phyloP scores from a whole-genome alignment of 2,113 vertebrate genomes.

The Apteryx owenii region DNA sequence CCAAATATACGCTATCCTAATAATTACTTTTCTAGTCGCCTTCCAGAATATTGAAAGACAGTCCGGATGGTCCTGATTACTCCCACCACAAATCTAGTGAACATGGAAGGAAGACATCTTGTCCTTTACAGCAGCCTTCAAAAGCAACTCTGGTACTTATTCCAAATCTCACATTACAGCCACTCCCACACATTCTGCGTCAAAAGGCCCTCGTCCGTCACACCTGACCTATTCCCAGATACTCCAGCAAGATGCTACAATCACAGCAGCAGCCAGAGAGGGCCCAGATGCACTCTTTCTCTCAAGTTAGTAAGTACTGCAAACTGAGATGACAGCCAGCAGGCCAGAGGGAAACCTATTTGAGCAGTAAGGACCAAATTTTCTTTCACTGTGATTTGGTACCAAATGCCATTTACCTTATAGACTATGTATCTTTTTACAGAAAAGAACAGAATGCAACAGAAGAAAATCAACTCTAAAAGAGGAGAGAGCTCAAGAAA shows the following conservation, averaged over 20 bases:
- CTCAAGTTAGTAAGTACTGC: neutral
- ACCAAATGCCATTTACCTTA: neutral
- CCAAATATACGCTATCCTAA: neutral
- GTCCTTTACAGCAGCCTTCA: slow-evolving; percentile 4
- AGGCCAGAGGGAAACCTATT: neutral
- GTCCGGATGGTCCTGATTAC: neutral
- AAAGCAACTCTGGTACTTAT: neutral
- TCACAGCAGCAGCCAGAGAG: neutral
- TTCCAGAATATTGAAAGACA: neutral
- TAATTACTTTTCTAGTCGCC: neutral
- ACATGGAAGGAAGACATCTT: neutral
- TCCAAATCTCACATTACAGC: slow-evolving; percentile 43
- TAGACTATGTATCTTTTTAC: fast-evolving
- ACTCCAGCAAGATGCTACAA: slow-evolving; percentile 49
- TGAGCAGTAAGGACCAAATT: fast-evolving
- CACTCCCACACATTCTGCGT: slow-evolving; percentile 39
- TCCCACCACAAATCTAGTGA: neutral
- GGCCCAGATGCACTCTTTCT: neutral
- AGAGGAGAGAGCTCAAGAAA: neutral
- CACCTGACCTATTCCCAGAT: slow-evolving; percentile 59
- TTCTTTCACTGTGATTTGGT: neutral
- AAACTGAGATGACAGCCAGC: fast-evolving
- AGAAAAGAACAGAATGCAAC: neutral
- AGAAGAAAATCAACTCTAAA: neutral
- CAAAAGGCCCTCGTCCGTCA: slow-evolving; percentile 24